Conservation (phyloP, 2,797 vertebrate genomes). For the Halcyon badia region DNA sequence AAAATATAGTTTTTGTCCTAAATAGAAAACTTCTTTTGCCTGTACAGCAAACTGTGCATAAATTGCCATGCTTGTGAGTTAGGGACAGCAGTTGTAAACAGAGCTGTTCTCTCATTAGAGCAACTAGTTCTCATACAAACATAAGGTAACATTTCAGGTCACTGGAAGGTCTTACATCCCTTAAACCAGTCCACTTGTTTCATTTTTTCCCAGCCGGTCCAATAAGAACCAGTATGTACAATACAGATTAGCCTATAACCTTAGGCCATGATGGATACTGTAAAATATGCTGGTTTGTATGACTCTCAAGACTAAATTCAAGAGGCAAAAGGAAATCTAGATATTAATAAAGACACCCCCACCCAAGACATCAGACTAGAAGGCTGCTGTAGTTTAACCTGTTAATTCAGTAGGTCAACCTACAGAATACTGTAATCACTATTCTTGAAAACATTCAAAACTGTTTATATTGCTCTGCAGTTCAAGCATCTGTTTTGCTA, state of each 20-base stretch:
- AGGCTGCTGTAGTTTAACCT: neutral
- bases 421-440: neutral
- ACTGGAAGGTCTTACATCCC: neutral
- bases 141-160: neutral
- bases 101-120: neutral
- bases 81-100: neutral
- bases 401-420: neutral
- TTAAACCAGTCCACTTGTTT: neutral
- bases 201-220: neutral
- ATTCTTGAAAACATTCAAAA: neutral
- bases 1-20: neutral
- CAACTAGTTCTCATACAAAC: neutral
- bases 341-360: neutral
- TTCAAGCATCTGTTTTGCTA: neutral
- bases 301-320: neutral
- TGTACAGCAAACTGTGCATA: neutral
- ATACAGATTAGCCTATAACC: neutral
- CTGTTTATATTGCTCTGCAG: neutral
- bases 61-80: neutral
- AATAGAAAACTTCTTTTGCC: neutral
- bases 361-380: no score
- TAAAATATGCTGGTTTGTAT: neutral
- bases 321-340: neutral
- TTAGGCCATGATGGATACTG: neutral
- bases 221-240: neutral